Evolutionary conservation across 2,113 vertebrate genomes (phyloP), one percentile per base, ranked within the genome.

Genomic region (Zosterops borbonicus): DNA sequence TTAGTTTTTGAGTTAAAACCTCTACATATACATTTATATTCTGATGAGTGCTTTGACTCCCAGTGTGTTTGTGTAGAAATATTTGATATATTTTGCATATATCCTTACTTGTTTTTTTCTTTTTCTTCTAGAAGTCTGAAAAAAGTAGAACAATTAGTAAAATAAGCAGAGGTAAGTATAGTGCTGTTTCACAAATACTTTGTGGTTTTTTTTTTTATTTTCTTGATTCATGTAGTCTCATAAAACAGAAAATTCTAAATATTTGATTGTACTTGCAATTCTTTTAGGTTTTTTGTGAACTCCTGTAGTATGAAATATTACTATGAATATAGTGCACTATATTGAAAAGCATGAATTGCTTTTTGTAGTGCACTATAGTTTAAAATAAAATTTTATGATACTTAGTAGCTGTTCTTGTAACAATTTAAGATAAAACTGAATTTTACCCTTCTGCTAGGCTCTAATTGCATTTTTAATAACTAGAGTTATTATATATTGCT

Each of bases 91-190:
- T 28, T 79, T 85, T 89, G 23, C 10, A 0, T 73, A 3, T 62
- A 25, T 88, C n/a, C 35, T 95, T 56, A 93, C 22, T 52, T 37
- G 77, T 92, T 74, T 75, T 83, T 6, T 9, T 13, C 78, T 11
- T 29, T 74, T 90, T 78, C 85, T 79, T 96, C 58, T 86, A 98
- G 98, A 94, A 92, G 42, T 95, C 94, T 87, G 90, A 90, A 91
- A 96, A 95, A 92, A 95, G 83, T 69, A 77, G n/a, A 88, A 59
- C 62, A n/a, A 87, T 78, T 55, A 92, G 59, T 84, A 95, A 96
- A 94, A 88, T 78, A 92, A 94, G 73, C 62, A 74, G 90, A 96
- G 97, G 98, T 98, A 84, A 62, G 11, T 52, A 9, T 56, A 55
- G 4, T 76, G 27, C 50, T 17, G 2, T 28, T 70, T 85, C 50